phyloP scores from a whole-genome alignment of 2,113 vertebrate species.

The Meriones unguiculatus region DNA sequence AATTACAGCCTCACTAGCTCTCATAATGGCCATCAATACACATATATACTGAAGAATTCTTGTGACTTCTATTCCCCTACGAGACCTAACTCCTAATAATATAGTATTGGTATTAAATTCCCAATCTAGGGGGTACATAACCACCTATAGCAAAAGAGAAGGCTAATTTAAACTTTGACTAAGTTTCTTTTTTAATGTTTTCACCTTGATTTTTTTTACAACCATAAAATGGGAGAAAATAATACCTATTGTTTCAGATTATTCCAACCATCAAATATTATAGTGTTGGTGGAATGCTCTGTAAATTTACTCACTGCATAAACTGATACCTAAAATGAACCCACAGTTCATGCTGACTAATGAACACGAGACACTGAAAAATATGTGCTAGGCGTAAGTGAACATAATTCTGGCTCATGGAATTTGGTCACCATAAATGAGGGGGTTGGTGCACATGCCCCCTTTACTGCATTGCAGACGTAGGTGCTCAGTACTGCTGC shows the following conservation, averaged over 20 bases:
- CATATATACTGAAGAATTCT: neutral
- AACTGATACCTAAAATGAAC: slow-evolving; percentile 28
- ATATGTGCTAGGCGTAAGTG: neutral
- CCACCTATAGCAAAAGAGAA: neutral
- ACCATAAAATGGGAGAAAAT: neutral
- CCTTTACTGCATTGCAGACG: neutral
- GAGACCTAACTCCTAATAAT: neutral
- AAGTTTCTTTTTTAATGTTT: neutral
- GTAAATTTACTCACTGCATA: slow-evolving; percentile 5
- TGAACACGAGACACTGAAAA: neutral
- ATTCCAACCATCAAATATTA: neutral
- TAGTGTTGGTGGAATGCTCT: neutral
- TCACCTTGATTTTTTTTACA: neutral
- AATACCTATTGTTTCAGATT: neutral
- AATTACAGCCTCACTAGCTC: neutral
- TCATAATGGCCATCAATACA: neutral
- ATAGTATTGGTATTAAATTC: neutral
- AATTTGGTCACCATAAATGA: neutral
- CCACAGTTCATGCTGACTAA: neutral
- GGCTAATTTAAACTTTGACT: neutral
- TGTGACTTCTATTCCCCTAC: neutral
- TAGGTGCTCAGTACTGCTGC: neutral
- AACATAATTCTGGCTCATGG: neutral
- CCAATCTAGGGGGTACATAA: neutral
- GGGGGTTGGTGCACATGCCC: neutral